A percentile compares a stretch with the other conserved stretches of the same genome.
phyloP scores from a whole-genome alignment of 2,888 invertebrate genomes.

The Anodontia alba region DNA sequence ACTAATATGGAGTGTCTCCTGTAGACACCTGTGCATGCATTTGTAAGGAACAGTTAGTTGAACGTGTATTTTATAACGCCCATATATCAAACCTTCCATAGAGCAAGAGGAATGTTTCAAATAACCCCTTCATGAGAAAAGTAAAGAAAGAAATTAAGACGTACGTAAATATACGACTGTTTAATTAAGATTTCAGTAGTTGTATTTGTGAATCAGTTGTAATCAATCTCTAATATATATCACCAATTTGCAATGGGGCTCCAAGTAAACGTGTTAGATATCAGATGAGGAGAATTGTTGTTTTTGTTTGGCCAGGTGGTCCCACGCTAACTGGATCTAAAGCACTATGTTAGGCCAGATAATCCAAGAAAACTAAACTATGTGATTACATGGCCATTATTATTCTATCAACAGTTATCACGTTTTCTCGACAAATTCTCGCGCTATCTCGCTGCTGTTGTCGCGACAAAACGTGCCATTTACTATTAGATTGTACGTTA shows the following conservation, averaged over 20 bases:
- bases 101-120: conserved; percentile 41
- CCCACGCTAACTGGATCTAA: conserved; percentile 25
- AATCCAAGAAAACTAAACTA: conserved; percentile 40
- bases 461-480: conserved; percentile 39
- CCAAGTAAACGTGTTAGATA: conserved; percentile 16
- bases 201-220: conserved; percentile 46
- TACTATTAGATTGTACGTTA: neutral
- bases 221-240: conserved; percentile 46
- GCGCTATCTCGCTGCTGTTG: conserved; percentile 54
- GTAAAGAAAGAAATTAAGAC: conserved; percentile 55
- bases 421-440: conserved; percentile 61
- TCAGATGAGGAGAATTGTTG: conserved; percentile 1
- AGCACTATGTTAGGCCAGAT: conserved; percentile 33
- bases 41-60: no score
- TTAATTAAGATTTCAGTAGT: conserved; percentile 51
- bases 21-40: no score
- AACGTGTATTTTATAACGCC: neutral
- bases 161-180: conserved; percentile 55
- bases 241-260: conserved; percentile 28
- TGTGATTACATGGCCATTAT: conserved; percentile 56
- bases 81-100: neutral
- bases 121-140: conserved; percentile 47
- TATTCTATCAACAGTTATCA: conserved; percentile 60
- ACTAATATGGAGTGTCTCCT: no score
- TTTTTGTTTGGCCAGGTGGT: conserved; percentile 53